Evolutionary conservation across 2,113 vertebrate genomes (phyloP).

Genomic region (Zapornia atra): DNA sequence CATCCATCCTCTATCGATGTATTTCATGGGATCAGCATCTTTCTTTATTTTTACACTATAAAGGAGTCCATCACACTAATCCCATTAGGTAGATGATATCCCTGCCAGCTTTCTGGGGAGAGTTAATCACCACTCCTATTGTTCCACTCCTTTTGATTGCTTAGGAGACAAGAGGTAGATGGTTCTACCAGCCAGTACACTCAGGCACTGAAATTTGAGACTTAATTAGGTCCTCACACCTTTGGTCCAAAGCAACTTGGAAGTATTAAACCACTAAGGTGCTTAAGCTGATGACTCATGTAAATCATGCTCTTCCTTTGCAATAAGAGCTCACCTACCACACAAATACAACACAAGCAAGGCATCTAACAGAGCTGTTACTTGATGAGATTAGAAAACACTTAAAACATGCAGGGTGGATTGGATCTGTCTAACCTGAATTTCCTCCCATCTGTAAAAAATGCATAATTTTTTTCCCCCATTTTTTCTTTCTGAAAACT

Average conservation of each 20-base stretch:
- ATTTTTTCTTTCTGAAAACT: not conserved
- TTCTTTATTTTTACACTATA: not conserved
- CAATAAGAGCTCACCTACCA: not conserved
- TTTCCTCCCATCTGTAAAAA: not conserved
- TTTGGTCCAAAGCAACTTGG: not conserved
- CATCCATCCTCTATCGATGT: not conserved
- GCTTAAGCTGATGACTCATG: not conserved
- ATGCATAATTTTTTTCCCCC: not conserved
- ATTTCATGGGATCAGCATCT: not conserved
- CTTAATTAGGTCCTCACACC: slow-evolving; percentile 19
- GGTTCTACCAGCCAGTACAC: not conserved
- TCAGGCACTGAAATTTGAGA: not conserved
- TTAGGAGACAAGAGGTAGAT: not conserved
- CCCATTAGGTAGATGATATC: not conserved
- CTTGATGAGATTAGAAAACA: not conserved
- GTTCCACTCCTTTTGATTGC: not conserved
- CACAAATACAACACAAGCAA: not conserved
- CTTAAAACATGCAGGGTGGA: not conserved
- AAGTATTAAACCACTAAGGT: not conserved
- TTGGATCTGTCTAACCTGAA: not conserved
- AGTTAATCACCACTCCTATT: not conserved
- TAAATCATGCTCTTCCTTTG: not conserved
- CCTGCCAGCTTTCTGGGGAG: not conserved
- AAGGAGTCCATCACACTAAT: not conserved
- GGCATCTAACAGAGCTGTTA: not conserved